Base-by-base conservation (phyloP, 1,140 invertebrate species). In the Nilaparvata lugens region DNA sequence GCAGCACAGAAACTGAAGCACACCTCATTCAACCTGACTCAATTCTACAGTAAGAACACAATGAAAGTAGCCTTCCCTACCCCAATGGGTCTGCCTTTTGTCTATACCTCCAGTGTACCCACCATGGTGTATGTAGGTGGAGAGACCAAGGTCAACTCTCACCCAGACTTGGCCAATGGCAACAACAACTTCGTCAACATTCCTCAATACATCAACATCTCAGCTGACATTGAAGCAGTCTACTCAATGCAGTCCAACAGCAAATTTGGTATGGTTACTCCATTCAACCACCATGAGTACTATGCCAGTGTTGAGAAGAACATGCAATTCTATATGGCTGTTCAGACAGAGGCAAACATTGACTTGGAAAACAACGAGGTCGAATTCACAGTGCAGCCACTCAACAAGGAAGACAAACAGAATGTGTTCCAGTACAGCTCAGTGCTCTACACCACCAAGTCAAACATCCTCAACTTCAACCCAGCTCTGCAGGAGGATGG, bases 21-120 rank as follows among this genome's bases (percentile, higher is more conserved):
- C 16, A 48, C 16, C 9, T 18, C 16, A 48, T 48, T 19, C 45
- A 48, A 48, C 16, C 21, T 23, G 16, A 48, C 45, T 14, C 21
- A 18, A 7, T 48, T 19, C 21, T 48, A 48, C 21, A 48, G 21
- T 14, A 18, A 48, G 21, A 48, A 19, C 21, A 48, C 16, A 52
- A 66, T 80, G 1, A 76, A 76, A 1, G 67, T 86, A 1, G 79
- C 79, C 69, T 83, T 86, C 75, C 84, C 85, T 1, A 77, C 81
- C 13, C 81, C 79, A 62, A 80, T 76, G 61, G 86, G 86, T 70
- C 73, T 87, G 53, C 85, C 84, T 23, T 85, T 84, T 65, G 69
- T 81, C 48, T 84, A 76, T 70, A 79, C 75, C 18, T 76, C 81
- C 42, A 78, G 79, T 56, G 67, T 69, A 24, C 83, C 84, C 1